A percentile compares a stretch with the other conserved stretches of the same genome.
phyloP scores from a whole-genome alignment of 2,888 invertebrate species.

The Eumerus sabulonum region DNA sequence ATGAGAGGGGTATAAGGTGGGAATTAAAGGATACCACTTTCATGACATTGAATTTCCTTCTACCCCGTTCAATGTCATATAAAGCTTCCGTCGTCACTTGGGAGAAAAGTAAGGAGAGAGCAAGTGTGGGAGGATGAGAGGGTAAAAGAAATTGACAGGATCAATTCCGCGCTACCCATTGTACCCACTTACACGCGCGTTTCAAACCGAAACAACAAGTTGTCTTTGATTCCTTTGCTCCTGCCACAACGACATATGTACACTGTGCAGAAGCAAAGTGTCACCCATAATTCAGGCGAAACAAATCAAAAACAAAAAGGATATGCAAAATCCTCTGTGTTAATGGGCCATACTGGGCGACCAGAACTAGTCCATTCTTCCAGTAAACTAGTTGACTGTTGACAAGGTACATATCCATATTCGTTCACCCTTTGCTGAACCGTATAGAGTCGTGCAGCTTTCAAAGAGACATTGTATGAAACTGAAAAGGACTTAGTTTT shows the following conservation, averaged over 20 bases:
- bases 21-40: not conserved
- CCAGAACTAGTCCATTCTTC: too few relatives aligned
- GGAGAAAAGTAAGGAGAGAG: too few relatives aligned
- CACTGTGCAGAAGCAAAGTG: not conserved
- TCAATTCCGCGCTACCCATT: constrained; percentile 31
- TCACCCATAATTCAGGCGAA: constrained; percentile 13
- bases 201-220: constrained; percentile 33
- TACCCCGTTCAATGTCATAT: constrained; percentile 22
- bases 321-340: constrained; percentile 13
- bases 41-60: constrained; percentile 16
- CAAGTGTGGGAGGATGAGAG: not conserved
- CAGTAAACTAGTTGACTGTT: too few relatives aligned
- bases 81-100: not conserved
- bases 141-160: constrained; percentile 5
- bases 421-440: constrained; percentile 22
- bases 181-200: not conserved
- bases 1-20: constrained; percentile 10
- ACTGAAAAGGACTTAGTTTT: constrained; percentile 47
- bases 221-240: constrained; percentile 2
- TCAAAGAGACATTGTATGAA: constrained; percentile 50
- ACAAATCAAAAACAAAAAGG: constrained; percentile 6
- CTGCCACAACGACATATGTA: too few relatives aligned
- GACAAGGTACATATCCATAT: constrained; percentile 8
- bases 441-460: constrained; percentile 33
- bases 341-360: not conserved